A percentile compares a stretch with the other conserved stretches of the same genome.
Evolutionary conservation across 2,888 invertebrate genomes (phyloP).

Genomic region (Doris montereyensis): DNA sequence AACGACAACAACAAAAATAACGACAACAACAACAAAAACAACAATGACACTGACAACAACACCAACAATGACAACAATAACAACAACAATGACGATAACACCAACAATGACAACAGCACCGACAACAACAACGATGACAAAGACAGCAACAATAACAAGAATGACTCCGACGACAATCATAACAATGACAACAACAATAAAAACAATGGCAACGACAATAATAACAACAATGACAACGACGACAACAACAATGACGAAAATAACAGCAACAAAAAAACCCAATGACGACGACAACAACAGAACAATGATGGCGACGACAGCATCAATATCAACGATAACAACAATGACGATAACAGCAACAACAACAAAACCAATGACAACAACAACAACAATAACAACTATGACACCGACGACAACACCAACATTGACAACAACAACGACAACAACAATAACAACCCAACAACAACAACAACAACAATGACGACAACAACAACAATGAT

Average conservation of each 20-base stretch:
- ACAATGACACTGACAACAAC: background rate
- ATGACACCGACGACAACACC: too few relatives aligned
- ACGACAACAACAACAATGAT: too few relatives aligned
- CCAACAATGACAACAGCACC: background rate
- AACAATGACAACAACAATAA: too few relatives aligned
- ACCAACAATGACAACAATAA: background rate
- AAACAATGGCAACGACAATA: background rate
- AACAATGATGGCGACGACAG: too few relatives aligned
- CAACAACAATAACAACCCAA: too few relatives aligned
- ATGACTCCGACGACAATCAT: background rate
- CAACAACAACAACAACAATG: too few relatives aligned
- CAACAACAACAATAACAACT: too few relatives aligned
- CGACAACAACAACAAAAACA: constrained; percentile 10
- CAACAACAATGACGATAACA: background rate
- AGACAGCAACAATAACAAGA: background rate
- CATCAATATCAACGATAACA: too few relatives aligned
- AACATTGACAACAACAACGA: too few relatives aligned
- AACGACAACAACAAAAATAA: constrained; percentile 19
- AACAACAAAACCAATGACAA: too few relatives aligned
- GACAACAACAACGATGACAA: background rate
- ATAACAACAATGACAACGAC: background rate
- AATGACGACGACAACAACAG: background rate
- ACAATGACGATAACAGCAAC: too few relatives aligned
- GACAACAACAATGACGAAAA: background rate
- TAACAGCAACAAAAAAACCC: background rate